A percentile compares a stretch with the other conserved stretches of the same genome.
Evolutionary conservation across 2,113 vertebrate species (phyloP).

Genomic region (Spermophilus dauricus): DNA sequence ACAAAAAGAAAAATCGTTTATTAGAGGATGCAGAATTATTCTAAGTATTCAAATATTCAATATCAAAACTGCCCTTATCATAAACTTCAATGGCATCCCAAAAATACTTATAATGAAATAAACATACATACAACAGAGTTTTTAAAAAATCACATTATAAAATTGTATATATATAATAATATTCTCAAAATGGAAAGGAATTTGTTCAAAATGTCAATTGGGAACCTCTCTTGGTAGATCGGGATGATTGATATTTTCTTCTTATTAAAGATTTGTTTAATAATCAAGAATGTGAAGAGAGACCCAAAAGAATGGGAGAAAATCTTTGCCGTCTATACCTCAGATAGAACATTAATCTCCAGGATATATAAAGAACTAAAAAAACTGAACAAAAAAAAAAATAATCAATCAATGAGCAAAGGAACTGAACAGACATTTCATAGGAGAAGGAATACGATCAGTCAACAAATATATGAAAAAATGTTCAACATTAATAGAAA

Average conservation of each 20-base stretch:
- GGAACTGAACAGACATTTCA: too few species aligned
- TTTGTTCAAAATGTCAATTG: neutral
- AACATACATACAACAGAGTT: neutral
- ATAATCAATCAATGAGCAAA: too few species aligned
- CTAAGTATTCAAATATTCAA: neutral
- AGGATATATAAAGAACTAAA: too few species aligned
- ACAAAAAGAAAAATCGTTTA: neutral
- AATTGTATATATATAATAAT: neutral
- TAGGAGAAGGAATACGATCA: too few species aligned
- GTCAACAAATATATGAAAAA: too few species aligned
- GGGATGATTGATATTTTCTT: neutral
- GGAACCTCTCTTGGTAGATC: neutral
- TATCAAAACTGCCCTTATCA: neutral
- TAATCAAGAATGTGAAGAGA: too few species aligned
- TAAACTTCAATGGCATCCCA: neutral
- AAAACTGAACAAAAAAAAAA: too few species aligned
- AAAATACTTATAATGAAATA: neutral
- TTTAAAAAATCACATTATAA: neutral
- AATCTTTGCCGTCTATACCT: too few species aligned
- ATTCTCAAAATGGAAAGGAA: neutral
- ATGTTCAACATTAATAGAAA: too few species aligned
- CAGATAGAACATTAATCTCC: too few species aligned
- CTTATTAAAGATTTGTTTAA: neutral
- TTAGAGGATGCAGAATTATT: neutral
- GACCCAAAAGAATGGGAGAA: too few species aligned